Evolutionary conservation across 1,140 invertebrate genomes (phyloP).

Genomic region (Cephus cinctus): DNA sequence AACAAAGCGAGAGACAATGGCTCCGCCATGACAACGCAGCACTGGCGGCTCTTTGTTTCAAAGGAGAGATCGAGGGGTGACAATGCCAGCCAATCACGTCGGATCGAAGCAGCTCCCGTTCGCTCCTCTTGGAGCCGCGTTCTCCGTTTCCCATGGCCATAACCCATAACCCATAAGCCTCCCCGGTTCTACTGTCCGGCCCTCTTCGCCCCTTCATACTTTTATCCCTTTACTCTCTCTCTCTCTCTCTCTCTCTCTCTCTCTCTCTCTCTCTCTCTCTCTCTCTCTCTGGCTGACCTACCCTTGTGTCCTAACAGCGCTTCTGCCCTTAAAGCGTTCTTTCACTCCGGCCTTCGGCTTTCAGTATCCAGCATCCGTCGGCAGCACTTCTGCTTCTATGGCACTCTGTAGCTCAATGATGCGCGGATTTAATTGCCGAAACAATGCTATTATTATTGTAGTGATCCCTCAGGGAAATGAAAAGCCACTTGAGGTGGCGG

Average conservation of each 20-base stretch:
- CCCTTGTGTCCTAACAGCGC: no score
- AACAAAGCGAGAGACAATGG: conserved; percentile 29
- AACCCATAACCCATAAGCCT: not conserved
- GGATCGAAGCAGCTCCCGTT: not conserved
- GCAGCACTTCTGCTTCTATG: no score
- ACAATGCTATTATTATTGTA: no score
- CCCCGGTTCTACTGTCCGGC: not conserved
- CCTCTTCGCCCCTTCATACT: not conserved
- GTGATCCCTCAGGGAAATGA: no score
- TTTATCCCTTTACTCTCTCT: not conserved
- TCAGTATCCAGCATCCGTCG: no score
- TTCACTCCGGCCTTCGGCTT: no score
- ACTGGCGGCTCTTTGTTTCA: conserved; percentile 23
- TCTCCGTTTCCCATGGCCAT: no score
- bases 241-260: conserved; percentile 1
- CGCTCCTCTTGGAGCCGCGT: conserved; percentile 14
- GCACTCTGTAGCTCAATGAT: no score
- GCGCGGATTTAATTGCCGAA: no score
- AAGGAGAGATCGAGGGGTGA: conserved; percentile 20
- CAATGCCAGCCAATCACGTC: conserved; percentile 31
- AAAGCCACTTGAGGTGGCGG: no score
- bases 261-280: conserved; percentile 5
- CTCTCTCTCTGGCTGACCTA: conserved; percentile 13
- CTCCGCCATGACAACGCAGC: conserved; percentile 22
- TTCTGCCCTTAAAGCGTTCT: no score